Base-by-base conservation (phyloP, 2,113 vertebrate species). In the Mesembrinibis cayennensis region DNA sequence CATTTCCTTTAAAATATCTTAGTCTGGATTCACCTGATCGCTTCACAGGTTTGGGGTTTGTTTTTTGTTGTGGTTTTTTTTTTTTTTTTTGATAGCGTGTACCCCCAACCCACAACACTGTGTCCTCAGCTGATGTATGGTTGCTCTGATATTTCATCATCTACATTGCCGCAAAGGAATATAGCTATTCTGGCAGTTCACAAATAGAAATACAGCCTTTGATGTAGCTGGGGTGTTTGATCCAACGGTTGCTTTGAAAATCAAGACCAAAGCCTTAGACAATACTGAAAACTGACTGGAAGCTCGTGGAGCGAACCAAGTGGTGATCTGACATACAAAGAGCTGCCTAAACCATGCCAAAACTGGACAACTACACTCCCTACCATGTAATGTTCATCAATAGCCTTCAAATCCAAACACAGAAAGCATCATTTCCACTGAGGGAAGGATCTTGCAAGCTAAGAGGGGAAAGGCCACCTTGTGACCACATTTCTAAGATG, bases 201-300 rank as follows among this genome's bases (percentile, higher is more conserved):
- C 40, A 77, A 93, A 92, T 21, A 91, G 10, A 93, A 93, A 77
- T 8, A 70, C 5, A 88, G 74, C 20, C 65, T 94, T 86, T 88
- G 66, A 94, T 80, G 62, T 66, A 92, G 62, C 79, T 66, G 32
- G 30, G 29, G 30, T 63, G 77, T 88, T 96, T 90, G 53, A 90
- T 88, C 58, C 74, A 82, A 80, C 29, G 77, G 62, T 53, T 88
- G 69, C 58, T 93, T 95, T 93, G 81, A 96, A 89, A 83, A 87
- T 71, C 34, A 93, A 70, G 72, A 95, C 77, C 72, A 89, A 95
- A 95, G 30, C 34, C 52, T 70, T 23, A 73, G 20, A 56, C 0
- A 7, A 74, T 5, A 67, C 32, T 52, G 56, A 52, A 95, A 93
- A 53, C 58, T 80, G 65, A 79, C 34, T 36, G 70, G 49, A 40